Conservation (phyloP, 2,888 invertebrate species). For the Pyrochroa serraticornis region DNA sequence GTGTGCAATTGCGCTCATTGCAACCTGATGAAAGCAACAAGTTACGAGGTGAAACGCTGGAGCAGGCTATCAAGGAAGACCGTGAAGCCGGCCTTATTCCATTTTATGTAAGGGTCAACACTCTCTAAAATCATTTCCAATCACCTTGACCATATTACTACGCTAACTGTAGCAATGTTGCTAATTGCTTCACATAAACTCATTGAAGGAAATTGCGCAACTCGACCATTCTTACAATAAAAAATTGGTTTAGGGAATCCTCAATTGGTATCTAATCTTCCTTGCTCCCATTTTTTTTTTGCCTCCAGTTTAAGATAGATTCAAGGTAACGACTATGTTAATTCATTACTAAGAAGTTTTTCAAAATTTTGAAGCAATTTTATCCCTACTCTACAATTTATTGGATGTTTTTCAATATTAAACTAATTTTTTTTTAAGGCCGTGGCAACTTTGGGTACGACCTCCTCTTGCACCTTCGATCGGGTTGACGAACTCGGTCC, state of each 20-base stretch:
- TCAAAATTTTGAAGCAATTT: too few species aligned
- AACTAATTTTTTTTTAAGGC: conserved; percentile 60
- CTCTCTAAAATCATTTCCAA: conserved; percentile 18
- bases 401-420: too few species aligned
- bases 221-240: too few species aligned
- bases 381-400: too few species aligned
- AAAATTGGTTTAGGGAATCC: too few species aligned
- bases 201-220: too few species aligned
- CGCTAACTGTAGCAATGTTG: conserved; percentile 1
- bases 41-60: conserved; percentile 76
- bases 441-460: conserved; percentile 92
- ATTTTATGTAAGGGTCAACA: conserved; percentile 78
- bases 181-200: too few species aligned
- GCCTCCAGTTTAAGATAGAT: too few species aligned
- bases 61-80: conserved; percentile 83
- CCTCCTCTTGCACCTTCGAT: conserved; percentile 95
- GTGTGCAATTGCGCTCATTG: conserved; percentile 78
- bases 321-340: too few species aligned
- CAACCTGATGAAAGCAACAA: conserved; percentile 74
- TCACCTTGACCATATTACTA: conserved; percentile 30
- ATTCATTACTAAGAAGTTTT: too few species aligned
- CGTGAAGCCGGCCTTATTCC: conserved; percentile 89
- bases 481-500: conserved; percentile 85
- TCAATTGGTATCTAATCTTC: too few species aligned
- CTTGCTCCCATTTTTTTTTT: too few species aligned